Evolutionary conservation across 2,113 vertebrate species (phyloP).

Genomic region (Casuarius casuarius): DNA sequence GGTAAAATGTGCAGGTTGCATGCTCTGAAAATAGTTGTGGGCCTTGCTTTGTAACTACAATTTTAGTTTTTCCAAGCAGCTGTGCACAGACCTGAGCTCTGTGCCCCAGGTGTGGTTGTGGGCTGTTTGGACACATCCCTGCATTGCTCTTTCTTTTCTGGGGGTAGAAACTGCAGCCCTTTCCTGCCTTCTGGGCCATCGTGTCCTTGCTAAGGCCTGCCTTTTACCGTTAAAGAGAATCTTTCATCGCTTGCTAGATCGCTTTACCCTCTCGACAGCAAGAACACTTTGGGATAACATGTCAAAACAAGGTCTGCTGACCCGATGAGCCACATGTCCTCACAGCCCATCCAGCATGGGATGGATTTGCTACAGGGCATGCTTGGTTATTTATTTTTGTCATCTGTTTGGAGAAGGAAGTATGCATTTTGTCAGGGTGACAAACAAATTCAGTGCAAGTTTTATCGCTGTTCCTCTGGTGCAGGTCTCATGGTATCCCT

Average conservation of each 20-base stretch:
- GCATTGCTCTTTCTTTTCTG: neutral
- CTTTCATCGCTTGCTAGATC: neutral
- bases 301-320: neutral
- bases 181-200: neutral
- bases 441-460: neutral
- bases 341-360: neutral
- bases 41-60: neutral
- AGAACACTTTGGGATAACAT: neutral
- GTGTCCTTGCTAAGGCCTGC: neutral
- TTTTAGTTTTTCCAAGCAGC: neutral
- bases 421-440: neutral
- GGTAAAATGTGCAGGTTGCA: neutral
- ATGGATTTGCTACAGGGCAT: neutral
- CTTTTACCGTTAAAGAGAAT: neutral
- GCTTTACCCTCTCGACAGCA: neutral
- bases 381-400: neutral
- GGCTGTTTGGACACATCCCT: neutral
- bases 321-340: neutral
- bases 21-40: neutral
- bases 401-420: neutral
- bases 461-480: neutral
- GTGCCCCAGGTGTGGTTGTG: neutral
- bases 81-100: neutral
- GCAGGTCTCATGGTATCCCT: neutral
- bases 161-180: too few relatives aligned